Percentiles rank a stretch among this genome's conserved stretches.
Evolutionary conservation across 2,113 vertebrate genomes (phyloP).

Genomic region (Otus sunia): DNA sequence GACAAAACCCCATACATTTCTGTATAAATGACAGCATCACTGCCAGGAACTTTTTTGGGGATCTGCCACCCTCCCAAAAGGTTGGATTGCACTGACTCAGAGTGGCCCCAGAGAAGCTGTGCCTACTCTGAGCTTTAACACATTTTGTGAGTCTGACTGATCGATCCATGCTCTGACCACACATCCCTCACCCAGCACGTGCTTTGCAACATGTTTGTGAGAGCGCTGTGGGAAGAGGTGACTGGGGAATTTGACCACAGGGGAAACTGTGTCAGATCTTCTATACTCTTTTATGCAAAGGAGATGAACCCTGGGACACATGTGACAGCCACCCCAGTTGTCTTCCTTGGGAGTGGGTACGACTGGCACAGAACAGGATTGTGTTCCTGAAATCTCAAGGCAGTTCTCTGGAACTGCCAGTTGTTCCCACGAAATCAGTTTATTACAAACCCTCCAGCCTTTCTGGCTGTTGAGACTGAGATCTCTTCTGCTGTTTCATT

Average conservation of each 20-base stretch:
- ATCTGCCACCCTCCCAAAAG: background rate
- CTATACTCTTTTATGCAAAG: background rate
- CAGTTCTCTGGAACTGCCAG: background rate
- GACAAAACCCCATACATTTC: background rate
- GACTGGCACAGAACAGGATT: background rate
- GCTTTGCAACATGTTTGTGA: accelerated
- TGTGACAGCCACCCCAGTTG: background rate
- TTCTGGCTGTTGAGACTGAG: background rate
- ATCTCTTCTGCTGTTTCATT: background rate
- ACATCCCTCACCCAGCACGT: accelerated
- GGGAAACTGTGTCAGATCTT: background rate
- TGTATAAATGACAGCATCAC: background rate
- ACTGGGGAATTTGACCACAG: background rate
- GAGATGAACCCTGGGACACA: background rate
- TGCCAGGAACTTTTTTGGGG: background rate
- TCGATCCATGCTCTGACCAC: background rate
- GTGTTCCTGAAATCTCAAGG: background rate
- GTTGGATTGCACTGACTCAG: background rate
- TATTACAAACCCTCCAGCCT: background rate
- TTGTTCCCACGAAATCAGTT: background rate
- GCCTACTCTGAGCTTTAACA: background rate
- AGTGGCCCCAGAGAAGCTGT: background rate
- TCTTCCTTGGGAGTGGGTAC: background rate
- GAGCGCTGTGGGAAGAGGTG: background rate
- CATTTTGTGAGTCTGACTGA: background rate